Conservation (phyloP, 2,797 vertebrate species). For the Enteromius argenteus region DNA sequence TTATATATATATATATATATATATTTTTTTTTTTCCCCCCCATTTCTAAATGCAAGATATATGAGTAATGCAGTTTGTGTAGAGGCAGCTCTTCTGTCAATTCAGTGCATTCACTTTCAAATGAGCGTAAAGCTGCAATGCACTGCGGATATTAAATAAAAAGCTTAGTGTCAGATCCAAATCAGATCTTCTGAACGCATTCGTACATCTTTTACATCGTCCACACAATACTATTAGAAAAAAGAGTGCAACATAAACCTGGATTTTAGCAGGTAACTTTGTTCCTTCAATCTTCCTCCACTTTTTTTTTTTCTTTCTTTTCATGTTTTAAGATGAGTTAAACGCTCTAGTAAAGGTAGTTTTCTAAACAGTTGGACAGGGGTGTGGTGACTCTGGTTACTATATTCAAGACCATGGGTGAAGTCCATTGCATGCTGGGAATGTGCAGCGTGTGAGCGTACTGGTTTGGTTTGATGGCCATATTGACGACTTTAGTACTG, state of each 20-base stretch:
- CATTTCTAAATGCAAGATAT: neutral
- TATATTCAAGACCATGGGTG: constrained; percentile 24
- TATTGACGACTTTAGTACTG: constrained; percentile 4
- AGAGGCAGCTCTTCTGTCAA: constrained; percentile 25
- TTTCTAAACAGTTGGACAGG: constrained; percentile 12
- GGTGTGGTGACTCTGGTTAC: constrained; percentile 17
- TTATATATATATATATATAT: neutral
- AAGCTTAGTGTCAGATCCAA: constrained; percentile 40
- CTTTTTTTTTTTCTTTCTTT: neutral
- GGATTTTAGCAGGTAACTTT: constrained; percentile 48
- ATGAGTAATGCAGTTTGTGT: neutral
- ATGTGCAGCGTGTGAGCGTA: neutral
- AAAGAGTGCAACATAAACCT: constrained; percentile 53
- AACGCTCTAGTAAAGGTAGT: constrained; percentile 12
- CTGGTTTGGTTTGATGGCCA: neutral
- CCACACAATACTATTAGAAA: constrained; percentile 56
- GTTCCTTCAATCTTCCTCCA: neutral
- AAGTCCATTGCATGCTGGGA: constrained; percentile 41
- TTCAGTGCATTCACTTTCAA: constrained; percentile 33
- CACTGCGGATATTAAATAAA: constrained; percentile 45
- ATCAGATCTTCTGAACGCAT: constrained; percentile 27
- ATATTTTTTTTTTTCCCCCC: neutral
- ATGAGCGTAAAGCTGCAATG: constrained; percentile 45
- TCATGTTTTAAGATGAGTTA: constrained; percentile 15
- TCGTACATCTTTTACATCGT: constrained; percentile 53